phyloP scores from a whole-genome alignment of 2,797 vertebrate genomes.

The Peromyscus attwateri region DNA sequence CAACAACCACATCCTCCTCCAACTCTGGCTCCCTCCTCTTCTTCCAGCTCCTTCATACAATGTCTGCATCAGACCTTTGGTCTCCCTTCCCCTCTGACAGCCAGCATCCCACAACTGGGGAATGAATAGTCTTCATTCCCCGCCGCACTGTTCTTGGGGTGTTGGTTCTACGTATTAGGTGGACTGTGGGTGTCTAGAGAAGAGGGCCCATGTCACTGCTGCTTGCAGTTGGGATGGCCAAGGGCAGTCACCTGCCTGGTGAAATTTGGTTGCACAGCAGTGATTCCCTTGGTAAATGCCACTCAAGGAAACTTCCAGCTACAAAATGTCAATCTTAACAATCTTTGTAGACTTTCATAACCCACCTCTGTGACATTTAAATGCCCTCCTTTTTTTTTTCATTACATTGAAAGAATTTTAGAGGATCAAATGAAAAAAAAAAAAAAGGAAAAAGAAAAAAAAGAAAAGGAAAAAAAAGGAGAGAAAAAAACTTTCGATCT shows the following conservation, averaged over 20 bases:
- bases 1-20: neutral
- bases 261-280: neutral
- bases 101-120: neutral
- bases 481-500: slow-evolving; percentile 13
- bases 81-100: neutral
- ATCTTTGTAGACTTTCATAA: slow-evolving; percentile 54
- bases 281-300: slow-evolving; percentile 2
- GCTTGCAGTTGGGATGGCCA: neutral
- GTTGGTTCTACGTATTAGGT: neutral
- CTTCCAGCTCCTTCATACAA: neutral
- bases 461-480: neutral
- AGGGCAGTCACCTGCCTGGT: neutral
- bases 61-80: neutral
- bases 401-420: slow-evolving; percentile 69
- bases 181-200: neutral
- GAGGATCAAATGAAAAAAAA: slow-evolving; percentile 44
- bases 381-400: neutral
- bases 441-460: neutral
- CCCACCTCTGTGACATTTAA: slow-evolving; percentile 68
- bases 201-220: neutral
- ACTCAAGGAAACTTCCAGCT: neutral
- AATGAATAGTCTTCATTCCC: neutral
- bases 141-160: accelerated
- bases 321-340: slow-evolving; percentile 46
- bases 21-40: neutral